Evolutionary conservation across 1,140 invertebrate species (phyloP).

Genomic region (Oncopeltus fasciatus): DNA sequence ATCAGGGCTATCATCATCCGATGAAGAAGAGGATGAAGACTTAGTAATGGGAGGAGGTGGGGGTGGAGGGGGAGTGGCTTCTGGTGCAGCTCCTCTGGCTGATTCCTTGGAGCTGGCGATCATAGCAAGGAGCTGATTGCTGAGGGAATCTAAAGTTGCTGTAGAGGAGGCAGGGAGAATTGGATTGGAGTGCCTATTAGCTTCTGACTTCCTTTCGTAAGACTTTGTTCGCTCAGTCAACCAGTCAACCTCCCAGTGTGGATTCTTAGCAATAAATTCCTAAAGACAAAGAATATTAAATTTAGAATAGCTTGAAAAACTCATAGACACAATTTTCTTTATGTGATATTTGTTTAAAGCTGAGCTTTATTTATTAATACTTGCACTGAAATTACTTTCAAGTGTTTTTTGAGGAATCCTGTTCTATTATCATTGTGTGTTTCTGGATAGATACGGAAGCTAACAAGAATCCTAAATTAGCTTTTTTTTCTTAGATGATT

Average conservation of each 20-base stretch:
- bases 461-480: too few species aligned
- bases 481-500: too few species aligned
- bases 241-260: slow-evolving; percentile 73
- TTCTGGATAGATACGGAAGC: too few species aligned
- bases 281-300: slow-evolving; percentile 32
- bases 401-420: too few species aligned
- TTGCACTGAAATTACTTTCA: too few species aligned
- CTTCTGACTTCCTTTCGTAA: slow-evolving; percentile 31
- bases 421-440: too few species aligned
- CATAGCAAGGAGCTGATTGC: slow-evolving; percentile 16
- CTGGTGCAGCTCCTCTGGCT: slow-evolving; percentile 25
- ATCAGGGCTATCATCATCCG: neutral
- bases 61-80: slow-evolving; percentile 20
- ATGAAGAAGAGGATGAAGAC: neutral
- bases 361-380: too few species aligned
- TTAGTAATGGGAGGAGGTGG: slow-evolving; percentile 4
- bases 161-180: neutral
- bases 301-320: too few species aligned
- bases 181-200: neutral
- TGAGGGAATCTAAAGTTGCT: neutral
- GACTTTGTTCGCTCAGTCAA: slow-evolving; percentile 62
- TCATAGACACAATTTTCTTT: too few species aligned
- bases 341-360: too few species aligned
- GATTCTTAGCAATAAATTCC: slow-evolving; percentile 64
- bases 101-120: slow-evolving; percentile 4